Percentiles rank a stretch among this genome's conserved stretches.
These are phyloP conservation scores for Atherinomorus stipes DNA, from an alignment of 2,113 vertebrate genomes.

Conservation along the genomic window DNA sequence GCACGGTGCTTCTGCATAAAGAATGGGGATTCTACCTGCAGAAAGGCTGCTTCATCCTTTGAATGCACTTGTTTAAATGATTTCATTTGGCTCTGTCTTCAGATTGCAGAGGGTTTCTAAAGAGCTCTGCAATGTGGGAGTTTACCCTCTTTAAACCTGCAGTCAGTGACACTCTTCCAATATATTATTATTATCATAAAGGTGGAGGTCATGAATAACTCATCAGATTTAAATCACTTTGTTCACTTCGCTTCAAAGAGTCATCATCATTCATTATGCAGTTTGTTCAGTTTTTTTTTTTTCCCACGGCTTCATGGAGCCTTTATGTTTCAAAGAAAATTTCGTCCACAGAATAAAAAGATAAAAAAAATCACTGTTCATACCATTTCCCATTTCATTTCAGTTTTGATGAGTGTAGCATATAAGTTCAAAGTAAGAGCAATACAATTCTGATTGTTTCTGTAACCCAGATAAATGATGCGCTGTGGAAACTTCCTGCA, in stretches of 20 bases:
- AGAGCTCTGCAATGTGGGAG: background rate
- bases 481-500: too few relatives aligned
- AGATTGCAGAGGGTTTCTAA: constrained; percentile 1
- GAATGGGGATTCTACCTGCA: background rate
- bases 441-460: too few relatives aligned
- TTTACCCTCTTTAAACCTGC: too few relatives aligned
- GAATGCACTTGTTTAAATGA: background rate
- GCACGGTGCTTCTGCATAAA: background rate
- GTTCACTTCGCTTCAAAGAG: constrained; percentile 35
- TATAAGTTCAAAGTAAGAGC: too few relatives aligned
- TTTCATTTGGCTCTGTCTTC: constrained; percentile 13
- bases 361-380: too few relatives aligned
- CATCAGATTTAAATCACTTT: constrained; percentile 30
- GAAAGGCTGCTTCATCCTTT: constrained; percentile 12
- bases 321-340: constrained; percentile 19
- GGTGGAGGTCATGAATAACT: too few relatives aligned
- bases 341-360: background rate
- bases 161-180: too few relatives aligned
- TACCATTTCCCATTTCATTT: too few relatives aligned
- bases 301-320: background rate
- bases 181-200: too few relatives aligned
- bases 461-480: too few relatives aligned
- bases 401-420: too few relatives aligned
- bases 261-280: constrained; percentile 2
- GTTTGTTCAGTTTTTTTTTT: background rate